Evolutionary conservation across 2,888 invertebrate species (phyloP).

Genomic region (Phengaris arion): DNA sequence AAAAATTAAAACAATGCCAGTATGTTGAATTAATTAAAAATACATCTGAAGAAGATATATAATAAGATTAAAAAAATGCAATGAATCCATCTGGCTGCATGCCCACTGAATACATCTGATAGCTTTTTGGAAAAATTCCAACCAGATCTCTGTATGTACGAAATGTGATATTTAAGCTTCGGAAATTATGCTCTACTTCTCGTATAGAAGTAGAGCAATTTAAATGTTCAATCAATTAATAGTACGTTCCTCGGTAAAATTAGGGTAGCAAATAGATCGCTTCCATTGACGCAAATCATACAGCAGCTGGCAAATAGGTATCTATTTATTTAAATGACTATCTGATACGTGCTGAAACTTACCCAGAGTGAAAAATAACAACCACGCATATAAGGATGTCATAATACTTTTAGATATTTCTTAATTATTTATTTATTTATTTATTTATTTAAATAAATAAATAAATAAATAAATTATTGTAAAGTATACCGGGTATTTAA

Average conservation of each 20-base stretch:
- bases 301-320: not conserved
- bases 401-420: no score
- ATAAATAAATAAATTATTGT: no score
- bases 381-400: no score
- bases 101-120: constrained; percentile 33
- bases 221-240: not conserved
- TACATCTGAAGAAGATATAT: not conserved
- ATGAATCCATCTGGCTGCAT: constrained; percentile 31
- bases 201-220: not conserved
- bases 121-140: constrained; percentile 34
- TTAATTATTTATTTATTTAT: no score
- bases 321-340: no score
- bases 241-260: not conserved
- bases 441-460: no score
- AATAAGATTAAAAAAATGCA: not conserved
- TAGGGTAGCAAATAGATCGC: not conserved
- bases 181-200: constrained; percentile 11
- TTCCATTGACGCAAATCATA: constrained; percentile 3
- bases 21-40: not conserved
- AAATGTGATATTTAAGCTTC: constrained; percentile 16
- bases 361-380: no score
- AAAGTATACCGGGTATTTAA: no score
- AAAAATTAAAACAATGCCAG: not conserved
- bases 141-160: constrained; percentile 25
- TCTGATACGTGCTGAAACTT: no score